phyloP scores from a whole-genome alignment of 2,113 vertebrate genomes.

The Ursus arctos region DNA sequence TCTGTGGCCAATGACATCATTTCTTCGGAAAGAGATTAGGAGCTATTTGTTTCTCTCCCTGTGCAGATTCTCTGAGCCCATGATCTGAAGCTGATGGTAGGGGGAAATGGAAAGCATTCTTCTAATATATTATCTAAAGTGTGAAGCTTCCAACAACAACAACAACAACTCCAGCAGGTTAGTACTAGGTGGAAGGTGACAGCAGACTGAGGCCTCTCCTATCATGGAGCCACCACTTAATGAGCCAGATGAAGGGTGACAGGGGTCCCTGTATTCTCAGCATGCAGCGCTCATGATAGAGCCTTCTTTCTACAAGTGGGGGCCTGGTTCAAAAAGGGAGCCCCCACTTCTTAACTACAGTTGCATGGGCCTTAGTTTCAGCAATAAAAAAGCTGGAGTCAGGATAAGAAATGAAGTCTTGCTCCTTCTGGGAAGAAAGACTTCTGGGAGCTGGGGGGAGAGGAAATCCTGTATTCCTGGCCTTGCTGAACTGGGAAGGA shows the following conservation, averaged over 20 bases:
- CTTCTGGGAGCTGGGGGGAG: background rate
- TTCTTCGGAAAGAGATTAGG: background rate
- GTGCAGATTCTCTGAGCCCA: background rate
- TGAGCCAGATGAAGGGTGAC: background rate
- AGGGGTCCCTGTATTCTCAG: background rate
- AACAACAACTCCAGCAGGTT: background rate
- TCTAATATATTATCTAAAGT: background rate
- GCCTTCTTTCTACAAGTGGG: background rate
- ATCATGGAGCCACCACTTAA: background rate
- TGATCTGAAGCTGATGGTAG: background rate
- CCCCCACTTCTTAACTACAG: background rate
- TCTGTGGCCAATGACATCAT: background rate
- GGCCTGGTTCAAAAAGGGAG: background rate
- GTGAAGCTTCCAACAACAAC: background rate
- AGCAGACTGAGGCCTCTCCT: background rate
- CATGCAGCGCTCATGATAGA: background rate
- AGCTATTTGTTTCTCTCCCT: background rate
- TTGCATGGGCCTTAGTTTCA: background rate
- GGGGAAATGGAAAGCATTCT: background rate
- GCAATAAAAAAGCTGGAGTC: background rate
- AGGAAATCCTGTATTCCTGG: background rate
- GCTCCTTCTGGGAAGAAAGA: background rate
- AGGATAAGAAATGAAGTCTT: background rate
- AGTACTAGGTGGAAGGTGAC: background rate
- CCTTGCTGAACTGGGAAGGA: background rate